Conservation (phyloP, 2,797 vertebrate genomes). For the Anniella stebbinsi region DNA sequence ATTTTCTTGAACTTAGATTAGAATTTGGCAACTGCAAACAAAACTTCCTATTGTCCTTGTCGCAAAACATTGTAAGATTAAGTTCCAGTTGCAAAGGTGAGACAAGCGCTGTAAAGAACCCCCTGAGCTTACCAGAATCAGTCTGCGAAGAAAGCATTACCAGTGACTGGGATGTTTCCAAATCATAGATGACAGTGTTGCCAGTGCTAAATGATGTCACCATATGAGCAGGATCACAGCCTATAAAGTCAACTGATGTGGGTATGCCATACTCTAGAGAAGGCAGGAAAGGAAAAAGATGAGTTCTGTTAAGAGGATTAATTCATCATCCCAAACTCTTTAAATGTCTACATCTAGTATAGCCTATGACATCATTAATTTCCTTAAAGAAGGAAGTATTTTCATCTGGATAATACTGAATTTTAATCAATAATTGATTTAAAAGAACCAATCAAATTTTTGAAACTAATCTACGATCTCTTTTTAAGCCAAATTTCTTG, state of each 20-base stretch:
- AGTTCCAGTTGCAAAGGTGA: neutral
- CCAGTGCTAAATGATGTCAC: conserved; percentile 93
- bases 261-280: conserved; percentile 90
- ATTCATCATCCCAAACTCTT: accelerated
- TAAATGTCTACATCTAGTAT: neutral
- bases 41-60: neutral
- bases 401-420: neutral
- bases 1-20: neutral
- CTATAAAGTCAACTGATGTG: conserved; percentile 95
- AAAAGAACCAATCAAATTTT: neutral
- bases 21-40: neutral
- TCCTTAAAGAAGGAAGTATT: neutral
- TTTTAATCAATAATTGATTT: neutral
- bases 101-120: neutral
- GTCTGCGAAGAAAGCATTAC: conserved; percentile 90
- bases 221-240: conserved; percentile 96
- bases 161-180: conserved; percentile 93
- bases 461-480: neutral
- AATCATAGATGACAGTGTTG: conserved; percentile 92
- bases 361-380: neutral
- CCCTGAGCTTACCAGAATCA: conserved; percentile 86
- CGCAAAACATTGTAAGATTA: neutral
- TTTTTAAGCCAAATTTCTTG: neutral
- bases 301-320: neutral
- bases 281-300: neutral